Base-by-base conservation (phyloP, 2,797 vertebrate species). In the Rousettus madagascariensis region DNA sequence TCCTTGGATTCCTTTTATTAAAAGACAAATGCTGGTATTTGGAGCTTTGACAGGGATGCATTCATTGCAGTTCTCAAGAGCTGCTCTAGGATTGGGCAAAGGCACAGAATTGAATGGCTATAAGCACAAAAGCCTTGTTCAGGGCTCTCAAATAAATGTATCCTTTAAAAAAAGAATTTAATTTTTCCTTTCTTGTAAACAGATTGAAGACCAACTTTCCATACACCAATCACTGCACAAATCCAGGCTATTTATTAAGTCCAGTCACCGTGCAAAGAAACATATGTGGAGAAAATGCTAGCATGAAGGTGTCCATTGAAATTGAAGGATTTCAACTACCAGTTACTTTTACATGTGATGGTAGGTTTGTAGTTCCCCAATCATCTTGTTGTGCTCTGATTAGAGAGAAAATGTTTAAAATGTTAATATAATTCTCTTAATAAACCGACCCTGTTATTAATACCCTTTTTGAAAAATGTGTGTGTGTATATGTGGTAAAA, bases 341-440 rank as follows among this genome's bases (percentile, higher is more conserved):
- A 16, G 99, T 99, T n/a, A 99, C 99, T 75, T 99, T 99, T 97
- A 99, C 99, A 5, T 99, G 99, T 38, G 99, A 99, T 96, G 99
- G 99, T 99, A 99, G 98, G 99, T 20, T 97, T 94, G 65, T 69
- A 86, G 38, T 92, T 90, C 16, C 33, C 43, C 12, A 71, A 13
- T 26, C 5, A 19, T 86, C 63, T 65, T 90, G n/a, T 90, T 94
- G 89, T 91, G 61, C 38, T 84, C 33, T 96, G 43, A 55, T 84
- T 93, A 71, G 30, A 16, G 24, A 61, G 68, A 79, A 94, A 75
- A 65, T 93, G 8, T 86, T 96, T 96, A 57, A 92, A 92, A 59
- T 74, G 41, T 86, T 86, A 89, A 1, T 92, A 28, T 33, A 61
- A 90, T 90, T 88, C 43, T 96, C 79, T 91, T 69, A 84, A 68